These are phyloP conservation scores for Theristicus caerulescens DNA, from an alignment of 2,113 vertebrate genomes.

Conservation along the genomic window DNA sequence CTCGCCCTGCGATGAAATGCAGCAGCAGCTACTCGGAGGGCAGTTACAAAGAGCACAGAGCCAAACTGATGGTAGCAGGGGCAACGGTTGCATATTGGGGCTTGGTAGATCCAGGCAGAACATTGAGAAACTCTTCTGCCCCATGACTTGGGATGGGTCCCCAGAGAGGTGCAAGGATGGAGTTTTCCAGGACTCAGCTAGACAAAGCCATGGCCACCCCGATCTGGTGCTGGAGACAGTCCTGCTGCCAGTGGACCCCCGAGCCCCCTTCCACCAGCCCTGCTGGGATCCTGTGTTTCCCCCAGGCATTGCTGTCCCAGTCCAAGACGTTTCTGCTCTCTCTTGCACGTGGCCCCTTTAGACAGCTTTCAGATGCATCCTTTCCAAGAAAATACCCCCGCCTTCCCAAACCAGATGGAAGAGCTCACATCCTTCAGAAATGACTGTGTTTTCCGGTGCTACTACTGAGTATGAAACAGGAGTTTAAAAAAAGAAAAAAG, in stretches of 20 bases:
- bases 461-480: neutral
- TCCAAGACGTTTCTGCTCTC: neutral
- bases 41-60: neutral
- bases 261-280: neutral
- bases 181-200: neutral
- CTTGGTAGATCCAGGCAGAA: neutral
- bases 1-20: fast-evolving
- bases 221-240: neutral
- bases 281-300: neutral
- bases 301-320: neutral
- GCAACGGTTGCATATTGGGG: neutral
- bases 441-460: neutral
- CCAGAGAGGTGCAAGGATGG: neutral
- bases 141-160: neutral
- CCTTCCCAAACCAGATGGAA: neutral
- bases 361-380: neutral
- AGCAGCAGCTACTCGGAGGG: neutral
- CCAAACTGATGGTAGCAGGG: neutral
- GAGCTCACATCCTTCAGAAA: neutral
- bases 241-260: neutral
- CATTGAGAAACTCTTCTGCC: neutral
- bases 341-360: neutral
- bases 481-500: neutral
- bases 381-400: neutral
- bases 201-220: neutral